These are phyloP conservation scores for Macaca nemestrina DNA, from an alignment of 2,113 vertebrate species.

Conservation along the genomic window DNA sequence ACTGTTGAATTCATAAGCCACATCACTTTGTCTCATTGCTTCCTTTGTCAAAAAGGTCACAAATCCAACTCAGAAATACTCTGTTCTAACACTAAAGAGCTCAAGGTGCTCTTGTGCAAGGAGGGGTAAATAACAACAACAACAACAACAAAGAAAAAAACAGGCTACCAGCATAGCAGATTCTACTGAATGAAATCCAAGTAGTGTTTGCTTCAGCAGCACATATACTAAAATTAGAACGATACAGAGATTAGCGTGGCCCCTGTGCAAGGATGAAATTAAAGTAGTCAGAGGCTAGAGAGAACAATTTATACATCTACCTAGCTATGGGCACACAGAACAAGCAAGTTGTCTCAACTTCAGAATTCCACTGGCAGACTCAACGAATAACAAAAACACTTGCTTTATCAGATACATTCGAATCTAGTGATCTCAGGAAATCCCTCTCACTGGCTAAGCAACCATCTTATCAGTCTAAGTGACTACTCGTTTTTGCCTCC, in stretches of 20 bases:
- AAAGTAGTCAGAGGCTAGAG: neutral
- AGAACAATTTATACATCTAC: neutral
- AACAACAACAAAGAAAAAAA: neutral
- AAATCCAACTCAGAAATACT: neutral
- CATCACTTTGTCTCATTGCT: neutral
- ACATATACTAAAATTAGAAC: no score
- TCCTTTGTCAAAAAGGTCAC: neutral
- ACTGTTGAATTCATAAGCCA: neutral
- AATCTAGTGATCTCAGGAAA: neutral
- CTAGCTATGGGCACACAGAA: neutral
- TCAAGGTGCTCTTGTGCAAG: neutral
- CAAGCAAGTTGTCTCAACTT: neutral
- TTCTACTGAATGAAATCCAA: neutral
- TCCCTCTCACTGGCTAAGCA: neutral
- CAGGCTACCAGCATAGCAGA: neutral
- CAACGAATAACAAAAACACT: neutral
- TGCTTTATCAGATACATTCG: neutral
- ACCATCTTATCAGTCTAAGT: neutral
- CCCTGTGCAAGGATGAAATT: no score
- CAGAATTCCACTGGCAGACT: neutral
- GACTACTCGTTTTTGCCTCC: neutral
- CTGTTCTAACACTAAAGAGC: neutral
- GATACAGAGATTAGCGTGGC: no score
- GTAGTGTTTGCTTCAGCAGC: no score
- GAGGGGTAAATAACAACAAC: neutral